phyloP scores from a whole-genome alignment of 2,113 vertebrate genomes.

The Chaetorhynchus papuensis region DNA sequence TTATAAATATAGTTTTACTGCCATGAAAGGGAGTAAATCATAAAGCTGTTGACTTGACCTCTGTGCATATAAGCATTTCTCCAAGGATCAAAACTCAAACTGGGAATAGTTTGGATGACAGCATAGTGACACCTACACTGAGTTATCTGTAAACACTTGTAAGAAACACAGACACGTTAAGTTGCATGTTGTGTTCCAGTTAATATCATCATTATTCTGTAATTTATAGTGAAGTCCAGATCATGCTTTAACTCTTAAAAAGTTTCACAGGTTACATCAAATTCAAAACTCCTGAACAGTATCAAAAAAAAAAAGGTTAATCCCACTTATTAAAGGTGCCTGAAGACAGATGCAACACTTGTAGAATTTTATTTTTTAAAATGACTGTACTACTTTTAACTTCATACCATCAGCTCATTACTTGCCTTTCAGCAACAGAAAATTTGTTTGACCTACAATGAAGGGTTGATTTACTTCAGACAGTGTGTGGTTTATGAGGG shows the following conservation, averaged over 20 bases:
- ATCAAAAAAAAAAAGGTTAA: background rate
- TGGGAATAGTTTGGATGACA: background rate
- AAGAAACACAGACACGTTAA: background rate
- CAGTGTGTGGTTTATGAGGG: background rate
- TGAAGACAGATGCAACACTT: background rate
- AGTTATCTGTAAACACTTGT: background rate
- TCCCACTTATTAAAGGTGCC: background rate
- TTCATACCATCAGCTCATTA: background rate
- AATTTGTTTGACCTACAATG: background rate
- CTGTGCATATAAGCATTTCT: background rate
- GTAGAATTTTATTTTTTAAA: background rate
- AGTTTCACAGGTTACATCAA: background rate
- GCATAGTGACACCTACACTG: background rate
- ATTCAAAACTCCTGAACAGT: background rate
- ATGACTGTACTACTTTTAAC: background rate
- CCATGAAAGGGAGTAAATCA: background rate
- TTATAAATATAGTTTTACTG: background rate
- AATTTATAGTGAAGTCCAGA: background rate
- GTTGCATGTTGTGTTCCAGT: background rate
- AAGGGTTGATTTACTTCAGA: background rate
- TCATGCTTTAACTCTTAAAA: background rate
- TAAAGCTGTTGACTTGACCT: background rate
- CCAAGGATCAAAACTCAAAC: background rate
- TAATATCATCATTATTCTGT: background rate
- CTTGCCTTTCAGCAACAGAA: background rate